Base-by-base conservation (phyloP, 2,113 vertebrate species). In the Cyprinodon variegatus region DNA sequence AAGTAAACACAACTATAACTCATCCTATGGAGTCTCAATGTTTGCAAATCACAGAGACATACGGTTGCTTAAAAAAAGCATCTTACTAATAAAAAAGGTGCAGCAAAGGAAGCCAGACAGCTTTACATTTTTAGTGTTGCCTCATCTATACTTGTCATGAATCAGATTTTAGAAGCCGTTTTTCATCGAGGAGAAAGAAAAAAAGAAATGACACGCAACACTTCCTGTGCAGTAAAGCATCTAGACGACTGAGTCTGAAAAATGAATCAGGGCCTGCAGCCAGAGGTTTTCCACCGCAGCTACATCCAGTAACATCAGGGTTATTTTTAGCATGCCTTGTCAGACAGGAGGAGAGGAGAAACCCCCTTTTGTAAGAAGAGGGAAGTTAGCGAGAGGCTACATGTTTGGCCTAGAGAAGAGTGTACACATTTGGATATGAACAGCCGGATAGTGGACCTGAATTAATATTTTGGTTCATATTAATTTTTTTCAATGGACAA, bases 241-340 rank as follows among this genome's bases (percentile, higher is more conserved):
- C 67, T 65, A 71, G 84, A 50, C n/a, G 66, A 78, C 82, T 60
- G 77, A 83, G 83, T 86, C 81, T 89, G 76, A 90, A 86, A 87
- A 89, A 90, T 82, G 76, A 92, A 90, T 90, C 73, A 83, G 69
- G 81, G 86, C 83, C 84, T 88, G 85, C 68, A 85, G 90, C 83
- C 68, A 80, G 85, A 86, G 88, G 88, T 91, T 91, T 57, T 90
- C 88, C 86, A 79, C 83, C 65, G n/a, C 86, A 81, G 87, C 78
- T 82, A 84, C 85, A 80, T 71, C 78, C 72, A 77, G 61, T 83
- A 86, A 90, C 83, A 82, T 77, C 74, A 74, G 74, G 68, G 90
- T 79, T 94, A 94, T 94, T 94, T 94, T 94, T 94, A 93, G 93
- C 88, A 83, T 66, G 53, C 76, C 85, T 90, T 80, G 72, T 82